phyloP scores from a whole-genome alignment of 1,140 invertebrate genomes.

The Orchesella cincta region DNA sequence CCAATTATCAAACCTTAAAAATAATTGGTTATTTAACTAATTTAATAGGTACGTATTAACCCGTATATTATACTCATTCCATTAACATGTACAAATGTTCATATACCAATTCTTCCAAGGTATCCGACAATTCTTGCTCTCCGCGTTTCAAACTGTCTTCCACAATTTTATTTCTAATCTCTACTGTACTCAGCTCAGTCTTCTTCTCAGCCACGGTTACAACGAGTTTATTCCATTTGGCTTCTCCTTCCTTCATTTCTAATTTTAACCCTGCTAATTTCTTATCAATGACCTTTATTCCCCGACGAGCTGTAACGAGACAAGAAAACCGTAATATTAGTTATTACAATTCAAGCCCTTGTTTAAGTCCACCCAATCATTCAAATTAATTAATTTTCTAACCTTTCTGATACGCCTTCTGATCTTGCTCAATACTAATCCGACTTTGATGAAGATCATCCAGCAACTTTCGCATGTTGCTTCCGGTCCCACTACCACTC shows the following conservation, averaged over 20 bases:
- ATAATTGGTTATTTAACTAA: neutral
- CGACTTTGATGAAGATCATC: neutral
- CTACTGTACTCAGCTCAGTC: neutral
- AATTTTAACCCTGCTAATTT: neutral
- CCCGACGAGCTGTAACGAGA: neutral
- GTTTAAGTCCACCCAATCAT: neutral
- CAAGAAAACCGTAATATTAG: neutral
- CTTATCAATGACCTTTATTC: neutral
- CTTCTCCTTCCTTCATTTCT: neutral
- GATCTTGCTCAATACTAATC: neutral
- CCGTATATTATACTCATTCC: too few relatives aligned
- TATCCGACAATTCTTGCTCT: neutral
- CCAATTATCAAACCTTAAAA: neutral
- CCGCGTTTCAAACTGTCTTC: neutral
- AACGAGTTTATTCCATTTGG: neutral
- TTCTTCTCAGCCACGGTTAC: neutral
- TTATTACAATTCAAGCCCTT: neutral
- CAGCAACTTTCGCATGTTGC: conserved; percentile 1
- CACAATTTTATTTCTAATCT: neutral
- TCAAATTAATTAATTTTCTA: neutral
- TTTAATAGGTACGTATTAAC: neutral
- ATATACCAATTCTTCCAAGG: neutral
- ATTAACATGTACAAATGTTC: neutral
- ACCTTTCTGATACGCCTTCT: neutral
- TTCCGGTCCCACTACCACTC: neutral